phyloP scores from a whole-genome alignment of 1,140 invertebrate genomes.

The Tenebrio molitor region DNA sequence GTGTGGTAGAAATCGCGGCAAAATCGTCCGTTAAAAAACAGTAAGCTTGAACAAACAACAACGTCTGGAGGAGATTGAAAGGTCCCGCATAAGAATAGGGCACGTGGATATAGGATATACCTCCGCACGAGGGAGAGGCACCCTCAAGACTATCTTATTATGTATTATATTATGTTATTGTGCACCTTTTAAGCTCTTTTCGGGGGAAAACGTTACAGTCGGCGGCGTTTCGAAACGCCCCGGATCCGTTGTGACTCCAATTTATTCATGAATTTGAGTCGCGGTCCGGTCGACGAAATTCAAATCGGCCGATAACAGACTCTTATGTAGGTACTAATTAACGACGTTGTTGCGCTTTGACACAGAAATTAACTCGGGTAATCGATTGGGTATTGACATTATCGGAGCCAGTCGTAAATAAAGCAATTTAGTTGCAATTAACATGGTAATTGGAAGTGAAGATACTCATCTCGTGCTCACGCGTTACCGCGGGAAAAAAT shows the following conservation, averaged over 20 bases:
- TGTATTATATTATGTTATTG: constrained; percentile 58
- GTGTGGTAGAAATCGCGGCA: constrained; percentile 52
- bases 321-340: constrained; percentile 14
- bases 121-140: constrained; percentile 30
- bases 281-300: background rate
- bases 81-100: constrained; percentile 59
- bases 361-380: constrained; percentile 9
- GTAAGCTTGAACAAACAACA: constrained; percentile 52
- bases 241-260: no score
- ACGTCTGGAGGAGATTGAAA: constrained; percentile 57
- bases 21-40: constrained; percentile 57
- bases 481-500: background rate
- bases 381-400: constrained; percentile 35
- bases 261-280: background rate
- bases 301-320: background rate
- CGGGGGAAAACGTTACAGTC: constrained; percentile 53
- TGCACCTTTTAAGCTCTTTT: constrained; percentile 57
- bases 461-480: constrained; percentile 9
- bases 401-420: constrained; percentile 31
- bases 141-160: constrained; percentile 57
- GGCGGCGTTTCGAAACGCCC: background rate
- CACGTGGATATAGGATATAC: constrained; percentile 56
- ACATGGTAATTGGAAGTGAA: constrained; percentile 34
- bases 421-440: constrained; percentile 39
- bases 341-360: constrained; percentile 20